Base-by-base conservation (phyloP, 2,888 invertebrate species). In the Polydrusus pterygomalis region DNA sequence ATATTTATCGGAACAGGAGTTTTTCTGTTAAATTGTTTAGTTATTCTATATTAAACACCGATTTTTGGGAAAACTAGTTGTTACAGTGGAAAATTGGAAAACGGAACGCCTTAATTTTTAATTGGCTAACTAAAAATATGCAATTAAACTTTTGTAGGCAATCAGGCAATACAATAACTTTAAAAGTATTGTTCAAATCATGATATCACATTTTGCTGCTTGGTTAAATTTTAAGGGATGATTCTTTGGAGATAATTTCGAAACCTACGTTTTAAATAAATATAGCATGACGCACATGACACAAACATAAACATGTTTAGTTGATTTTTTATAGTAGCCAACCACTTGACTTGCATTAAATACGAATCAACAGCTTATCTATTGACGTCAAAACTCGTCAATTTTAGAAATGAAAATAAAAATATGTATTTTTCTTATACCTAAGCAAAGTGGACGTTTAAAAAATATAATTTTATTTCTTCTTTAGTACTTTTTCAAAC, bases 301-400 rank as follows among this genome's bases (percentile, higher is more conserved):
- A 11, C 13, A 43, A 13, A 43, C 6, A 45, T 45, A 45, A 43
- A 43, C 43, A 43, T 1, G 1, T 43, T n/a, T n/a, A 5, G 43
- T 13, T 43, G n/a, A 43, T 43, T 43, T 43, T 43, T 43, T 43
- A 13, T 43, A 45, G n/a, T 45, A 45, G 45, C 45, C 34, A 45
- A n/a, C 45, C 34, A 34, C n/a, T 43, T 43, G 43, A 43, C n/a
- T 43, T 43, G n/a, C 43, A 43, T 43, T 43, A 43, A 13, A 43
- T n/a, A n/a, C 5, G 43, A 13, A 43, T 2, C n/a, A 6, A 43
- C 13, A 43, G 9, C n/a, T n/a, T n/a, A 10, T 34, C 8, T 43
- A n/a, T 13, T n/a, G 43, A 43, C 43, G 43, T 43, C 43, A 43
- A 13, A 13, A 43, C n/a, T n/a, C n/a, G 13, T 43, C 43, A 43